Percentiles rank a stretch among this genome's conserved stretches.
phyloP scores from a whole-genome alignment of 2,797 vertebrate genomes.

The Lagorchestes hirsutus region DNA sequence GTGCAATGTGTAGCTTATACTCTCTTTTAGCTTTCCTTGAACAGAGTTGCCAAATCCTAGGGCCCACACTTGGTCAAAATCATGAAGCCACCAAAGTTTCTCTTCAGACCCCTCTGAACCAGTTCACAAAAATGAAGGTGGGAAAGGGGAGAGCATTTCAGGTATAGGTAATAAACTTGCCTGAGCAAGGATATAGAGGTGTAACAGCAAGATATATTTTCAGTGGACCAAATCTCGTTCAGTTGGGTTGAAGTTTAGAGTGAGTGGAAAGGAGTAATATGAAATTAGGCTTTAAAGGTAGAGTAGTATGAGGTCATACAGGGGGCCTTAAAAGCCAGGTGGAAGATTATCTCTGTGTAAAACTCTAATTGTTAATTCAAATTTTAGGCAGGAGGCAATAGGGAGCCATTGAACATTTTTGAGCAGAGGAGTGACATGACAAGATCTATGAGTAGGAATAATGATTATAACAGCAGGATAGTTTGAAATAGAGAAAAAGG shows the following conservation, averaged over 20 bases:
- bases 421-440: not conserved
- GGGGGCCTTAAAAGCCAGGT: not conserved
- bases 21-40: not conserved
- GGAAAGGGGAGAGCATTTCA: not conserved
- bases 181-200: not conserved
- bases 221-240: not conserved
- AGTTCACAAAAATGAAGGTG: not conserved
- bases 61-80: not conserved
- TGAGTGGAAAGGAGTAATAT: not conserved
- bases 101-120: not conserved
- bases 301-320: not conserved
- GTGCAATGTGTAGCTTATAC: not conserved
- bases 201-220: not conserved
- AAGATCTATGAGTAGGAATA: not conserved
- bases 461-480: not conserved
- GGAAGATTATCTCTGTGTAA: not conserved
- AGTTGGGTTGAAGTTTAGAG: not conserved
- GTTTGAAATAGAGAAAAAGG: not conserved
- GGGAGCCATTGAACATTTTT: not conserved
- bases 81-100: not conserved
- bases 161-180: not conserved
- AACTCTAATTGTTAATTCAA: not conserved
- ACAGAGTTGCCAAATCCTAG: not conserved
- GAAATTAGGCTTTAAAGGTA: not conserved
- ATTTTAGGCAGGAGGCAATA: not conserved